Conservation (phyloP, 37 sponge, comb jelly and placozoan genomes). For the Theonella swinhoei region DNA sequence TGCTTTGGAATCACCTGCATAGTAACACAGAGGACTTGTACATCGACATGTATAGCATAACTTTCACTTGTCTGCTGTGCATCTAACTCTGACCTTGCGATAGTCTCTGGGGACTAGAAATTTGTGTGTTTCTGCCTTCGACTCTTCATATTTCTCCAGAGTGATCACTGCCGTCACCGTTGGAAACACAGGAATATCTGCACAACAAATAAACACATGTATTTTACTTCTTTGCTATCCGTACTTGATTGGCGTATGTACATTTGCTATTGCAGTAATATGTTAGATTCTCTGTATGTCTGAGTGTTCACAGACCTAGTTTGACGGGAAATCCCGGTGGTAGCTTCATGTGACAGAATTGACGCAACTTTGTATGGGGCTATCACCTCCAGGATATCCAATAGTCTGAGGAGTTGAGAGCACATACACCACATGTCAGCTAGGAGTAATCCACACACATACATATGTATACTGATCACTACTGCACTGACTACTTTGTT, state of each 20-base stretch:
- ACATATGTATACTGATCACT: neutral
- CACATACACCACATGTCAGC: no score
- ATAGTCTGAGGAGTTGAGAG: slow-evolving; percentile 41
- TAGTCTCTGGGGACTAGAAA: slow-evolving; percentile 84
- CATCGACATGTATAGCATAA: neutral
- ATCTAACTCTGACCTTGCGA: slow-evolving; percentile 44
- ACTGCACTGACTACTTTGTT: neutral
- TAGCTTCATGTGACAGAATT: slow-evolving; percentile 84
- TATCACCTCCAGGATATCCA: slow-evolving; percentile 89
- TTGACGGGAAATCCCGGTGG: slow-evolving; percentile 95
- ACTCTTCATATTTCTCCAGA: slow-evolving; percentile 57
- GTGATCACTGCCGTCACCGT: slow-evolving; percentile 91
- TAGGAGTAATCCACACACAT: neutral
- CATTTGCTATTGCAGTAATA: no score
- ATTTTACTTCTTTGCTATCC: neutral
- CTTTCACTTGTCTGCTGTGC: neutral
- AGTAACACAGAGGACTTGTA: neutral
- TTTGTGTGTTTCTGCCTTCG: slow-evolving; percentile 9
- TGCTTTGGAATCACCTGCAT: neutral
- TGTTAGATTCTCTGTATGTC: neutral
- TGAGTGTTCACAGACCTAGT: slow-evolving; percentile 53
- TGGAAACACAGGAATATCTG: slow-evolving; percentile 91
- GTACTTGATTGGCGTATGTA: no score
- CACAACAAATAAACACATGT: neutral
- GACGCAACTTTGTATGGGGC: slow-evolving; percentile 88